Evolutionary conservation across 2,113 vertebrate genomes (phyloP), one percentile per base, ranked within the genome.

Genomic region (Diadophis punctatus): DNA sequence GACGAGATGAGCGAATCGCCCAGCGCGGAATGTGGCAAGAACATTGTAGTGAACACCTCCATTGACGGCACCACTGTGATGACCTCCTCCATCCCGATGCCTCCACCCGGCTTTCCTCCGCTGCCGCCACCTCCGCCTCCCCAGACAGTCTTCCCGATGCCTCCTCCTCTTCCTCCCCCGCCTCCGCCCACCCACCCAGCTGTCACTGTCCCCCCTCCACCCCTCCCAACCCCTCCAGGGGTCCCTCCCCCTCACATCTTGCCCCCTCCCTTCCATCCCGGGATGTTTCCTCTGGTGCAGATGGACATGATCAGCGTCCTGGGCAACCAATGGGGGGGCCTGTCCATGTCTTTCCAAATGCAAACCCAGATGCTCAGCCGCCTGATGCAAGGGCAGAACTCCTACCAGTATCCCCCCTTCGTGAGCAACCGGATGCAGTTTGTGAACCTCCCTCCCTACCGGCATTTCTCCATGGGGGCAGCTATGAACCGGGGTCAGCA

Each of bases 271-370:
- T 99, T 98, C 97, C 96, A 98, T 0, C 98, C 97, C 0, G 97
- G 98, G 95, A 98, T 99, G 97, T 98, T 99, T 95, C 98, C 98
- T 0, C 97, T 99, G 97, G 97, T 99, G 98, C 99, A 98, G 43
- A 98, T 99, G 97, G 99, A 99, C 91, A 98, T 99, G 96, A 99
- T 98, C 95, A 99, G 97, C 2, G 98, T 98, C 93, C 56, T 99
- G 94, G 98, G 98, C 14, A 98, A 98, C 90, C 98, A 99, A 96
- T 99, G 99, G 99, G 98, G 98, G 0, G 98, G 98, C 48, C 98
- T 99, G 95, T 98, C 98, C 3, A 99, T 99, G 99, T 99, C 99
- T 94, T 99, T 99, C 97, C 99, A 99, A 97, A 99, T 99, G 99
- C 99, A 99, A 96, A 99, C 99, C 0, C 99, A 99, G 98, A 99